Evolutionary conservation across 1,140 invertebrate genomes (phyloP).

Genomic region (Hormaphis cornu): DNA sequence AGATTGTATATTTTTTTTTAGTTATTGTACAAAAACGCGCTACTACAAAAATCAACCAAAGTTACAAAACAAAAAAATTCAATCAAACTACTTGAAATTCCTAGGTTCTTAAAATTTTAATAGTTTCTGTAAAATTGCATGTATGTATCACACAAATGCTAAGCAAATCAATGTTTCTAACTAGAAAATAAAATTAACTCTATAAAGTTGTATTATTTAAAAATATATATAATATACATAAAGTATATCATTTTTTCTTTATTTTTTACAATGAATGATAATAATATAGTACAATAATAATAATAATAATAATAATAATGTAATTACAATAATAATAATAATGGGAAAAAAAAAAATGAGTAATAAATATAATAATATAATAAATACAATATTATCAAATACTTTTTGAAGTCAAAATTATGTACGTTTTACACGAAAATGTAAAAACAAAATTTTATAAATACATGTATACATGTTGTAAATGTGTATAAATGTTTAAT

Average conservation of each 20-base stretch:
- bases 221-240: conserved; percentile 12
- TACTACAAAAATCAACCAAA: too few species aligned
- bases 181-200: conserved; percentile 5
- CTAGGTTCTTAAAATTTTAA: too few species aligned
- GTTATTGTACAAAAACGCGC: too few species aligned
- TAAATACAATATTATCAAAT: conserved; percentile 27
- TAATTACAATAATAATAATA: conserved; percentile 17
- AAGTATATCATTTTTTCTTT: not conserved
- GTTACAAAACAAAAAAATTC: too few species aligned
- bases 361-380: conserved; percentile 20
- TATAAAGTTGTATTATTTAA: conserved; percentile 14
- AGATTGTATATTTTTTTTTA: too few species aligned
- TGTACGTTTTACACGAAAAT: conserved; percentile 20
- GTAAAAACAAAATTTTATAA: conserved; percentile 4
- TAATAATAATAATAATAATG: too few species aligned
- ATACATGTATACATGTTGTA: not conserved
- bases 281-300: too few species aligned
- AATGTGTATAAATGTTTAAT: not conserved
- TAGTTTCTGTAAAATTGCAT: too few species aligned
- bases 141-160: too few species aligned
- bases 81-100: too few species aligned
- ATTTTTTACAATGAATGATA: conserved; percentile 22
- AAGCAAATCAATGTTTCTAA: too few species aligned
- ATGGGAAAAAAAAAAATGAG: conserved; percentile 7
- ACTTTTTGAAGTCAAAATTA: conserved; percentile 15